phyloP scores from a whole-genome alignment of 2,888 invertebrate species.

The Ophion obscuratus region DNA sequence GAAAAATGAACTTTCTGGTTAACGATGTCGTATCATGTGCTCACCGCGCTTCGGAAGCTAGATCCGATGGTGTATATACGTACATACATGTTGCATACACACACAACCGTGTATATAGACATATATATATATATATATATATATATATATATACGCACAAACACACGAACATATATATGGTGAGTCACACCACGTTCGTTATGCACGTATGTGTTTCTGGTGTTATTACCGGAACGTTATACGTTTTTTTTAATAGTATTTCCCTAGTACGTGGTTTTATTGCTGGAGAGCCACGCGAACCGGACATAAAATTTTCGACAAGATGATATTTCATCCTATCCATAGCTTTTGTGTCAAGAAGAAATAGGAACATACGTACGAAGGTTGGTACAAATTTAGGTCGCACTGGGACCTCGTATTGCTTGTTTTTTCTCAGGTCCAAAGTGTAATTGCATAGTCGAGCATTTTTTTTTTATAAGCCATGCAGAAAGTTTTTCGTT shows the following conservation, averaged over 20 bases:
- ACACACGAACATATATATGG: not conserved
- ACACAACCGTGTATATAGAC: not conserved
- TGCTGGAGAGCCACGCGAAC: not conserved
- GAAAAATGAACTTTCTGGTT: constrained; percentile 64
- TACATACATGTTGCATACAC: constrained; percentile 3
- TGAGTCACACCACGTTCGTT: not conserved
- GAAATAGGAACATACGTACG: not conserved
- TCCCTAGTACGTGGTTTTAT: not conserved
- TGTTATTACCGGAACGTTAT: not conserved
- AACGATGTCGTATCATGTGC: constrained; percentile 64
- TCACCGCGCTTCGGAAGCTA: constrained; percentile 19
- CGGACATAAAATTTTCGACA: constrained; percentile 6
- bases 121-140: not conserved
- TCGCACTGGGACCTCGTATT: not conserved
- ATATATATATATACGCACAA: not conserved
- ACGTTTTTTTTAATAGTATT: not conserved
- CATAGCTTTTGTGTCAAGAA: not conserved
- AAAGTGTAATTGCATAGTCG: too few species aligned
- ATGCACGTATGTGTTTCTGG: not conserved
- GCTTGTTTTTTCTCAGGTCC: too few species aligned
- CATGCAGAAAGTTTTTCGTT: too few species aligned
- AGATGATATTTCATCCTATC: not conserved
- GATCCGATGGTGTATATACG: constrained; percentile 3
- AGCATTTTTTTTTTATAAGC: too few species aligned
- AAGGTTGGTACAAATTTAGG: not conserved